Conservation (phyloP, 1,140 invertebrate species). For the Ylistrum balloti region DNA sequence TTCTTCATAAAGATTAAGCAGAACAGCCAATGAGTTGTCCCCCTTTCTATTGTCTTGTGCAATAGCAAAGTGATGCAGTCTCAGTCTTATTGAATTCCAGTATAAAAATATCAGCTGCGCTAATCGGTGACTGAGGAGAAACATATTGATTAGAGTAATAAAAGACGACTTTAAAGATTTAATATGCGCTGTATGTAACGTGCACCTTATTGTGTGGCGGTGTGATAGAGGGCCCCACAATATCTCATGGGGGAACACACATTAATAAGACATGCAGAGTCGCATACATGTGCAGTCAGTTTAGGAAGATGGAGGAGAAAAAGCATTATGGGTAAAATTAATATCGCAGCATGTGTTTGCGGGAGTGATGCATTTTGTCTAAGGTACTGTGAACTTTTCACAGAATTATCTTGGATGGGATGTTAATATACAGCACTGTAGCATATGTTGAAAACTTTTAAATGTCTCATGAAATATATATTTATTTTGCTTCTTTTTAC, state of each 20-base stretch:
- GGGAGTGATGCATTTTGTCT: background rate
- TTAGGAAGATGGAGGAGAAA: conserved; percentile 2
- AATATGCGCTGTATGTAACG: background rate
- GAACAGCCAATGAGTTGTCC: background rate
- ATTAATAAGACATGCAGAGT: background rate
- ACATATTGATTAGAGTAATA: conserved; percentile 12
- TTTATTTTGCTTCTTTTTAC: no score
- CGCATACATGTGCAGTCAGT: conserved; percentile 30
- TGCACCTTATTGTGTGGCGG: background rate
- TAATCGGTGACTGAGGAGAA: conserved; percentile 17
- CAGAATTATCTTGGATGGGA: background rate
- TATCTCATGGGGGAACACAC: background rate
- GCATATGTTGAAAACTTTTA: no score
- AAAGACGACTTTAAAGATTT: conserved; percentile 33
- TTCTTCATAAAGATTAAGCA: no score
- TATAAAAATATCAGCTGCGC: background rate
- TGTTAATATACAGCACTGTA: no score
- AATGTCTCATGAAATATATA: no score
- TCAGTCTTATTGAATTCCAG: background rate
- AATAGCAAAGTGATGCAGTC: background rate
- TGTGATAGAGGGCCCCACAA: background rate
- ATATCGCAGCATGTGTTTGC: background rate
- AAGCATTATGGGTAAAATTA: conserved; percentile 34
- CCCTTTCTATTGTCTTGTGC: conserved; percentile 4
- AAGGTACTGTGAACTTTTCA: conserved; percentile 4